Conservation (phyloP, 2,797 vertebrate species). For the Betta splendens region DNA sequence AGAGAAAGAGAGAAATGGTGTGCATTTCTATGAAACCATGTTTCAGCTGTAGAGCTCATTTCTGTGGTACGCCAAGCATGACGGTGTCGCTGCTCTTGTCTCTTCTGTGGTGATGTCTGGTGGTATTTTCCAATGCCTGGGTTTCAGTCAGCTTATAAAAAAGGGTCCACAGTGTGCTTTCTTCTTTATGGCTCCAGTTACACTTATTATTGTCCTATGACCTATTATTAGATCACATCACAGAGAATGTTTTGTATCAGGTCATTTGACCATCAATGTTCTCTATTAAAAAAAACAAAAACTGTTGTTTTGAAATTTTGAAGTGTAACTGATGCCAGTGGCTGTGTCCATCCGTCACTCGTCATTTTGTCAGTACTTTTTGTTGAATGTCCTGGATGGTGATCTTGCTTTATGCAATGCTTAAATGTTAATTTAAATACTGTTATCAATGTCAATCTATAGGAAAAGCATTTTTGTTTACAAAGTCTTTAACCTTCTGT, state of each 20-base stretch:
- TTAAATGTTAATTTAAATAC: conserved; percentile 4
- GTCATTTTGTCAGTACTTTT: conserved; percentile 56
- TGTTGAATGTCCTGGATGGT: conserved; percentile 53
- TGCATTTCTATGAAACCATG: conserved; percentile 60
- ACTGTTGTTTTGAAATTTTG: conserved; percentile 24
- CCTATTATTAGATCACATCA: conserved; percentile 2
- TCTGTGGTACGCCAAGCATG: conserved; percentile 67
- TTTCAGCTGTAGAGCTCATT: conserved; percentile 64
- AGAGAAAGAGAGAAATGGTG: conserved; percentile 41
- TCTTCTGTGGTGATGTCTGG: conserved; percentile 75
- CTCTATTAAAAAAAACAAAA: too few relatives aligned
- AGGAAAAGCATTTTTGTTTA: too few relatives aligned
- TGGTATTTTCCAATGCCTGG: conserved; percentile 66
- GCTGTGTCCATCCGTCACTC: conserved; percentile 65
- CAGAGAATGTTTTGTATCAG: too few relatives aligned
- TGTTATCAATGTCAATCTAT: not conserved
- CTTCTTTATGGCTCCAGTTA: conserved; percentile 44
- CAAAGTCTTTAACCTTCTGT: conserved; percentile 13
- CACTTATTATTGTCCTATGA: conserved; percentile 52
- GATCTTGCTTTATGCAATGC: conserved; percentile 46
- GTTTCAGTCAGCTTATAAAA: conserved; percentile 33
- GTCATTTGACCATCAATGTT: not conserved
- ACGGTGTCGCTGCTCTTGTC: conserved; percentile 56
- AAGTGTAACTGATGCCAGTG: conserved; percentile 53
- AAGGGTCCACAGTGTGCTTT: conserved; percentile 47